Percentiles rank a stretch among this genome's conserved stretches.
These are phyloP conservation scores for Linyphia triangularis DNA, from an alignment of 2,888 invertebrate species.

Conservation along the genomic window DNA sequence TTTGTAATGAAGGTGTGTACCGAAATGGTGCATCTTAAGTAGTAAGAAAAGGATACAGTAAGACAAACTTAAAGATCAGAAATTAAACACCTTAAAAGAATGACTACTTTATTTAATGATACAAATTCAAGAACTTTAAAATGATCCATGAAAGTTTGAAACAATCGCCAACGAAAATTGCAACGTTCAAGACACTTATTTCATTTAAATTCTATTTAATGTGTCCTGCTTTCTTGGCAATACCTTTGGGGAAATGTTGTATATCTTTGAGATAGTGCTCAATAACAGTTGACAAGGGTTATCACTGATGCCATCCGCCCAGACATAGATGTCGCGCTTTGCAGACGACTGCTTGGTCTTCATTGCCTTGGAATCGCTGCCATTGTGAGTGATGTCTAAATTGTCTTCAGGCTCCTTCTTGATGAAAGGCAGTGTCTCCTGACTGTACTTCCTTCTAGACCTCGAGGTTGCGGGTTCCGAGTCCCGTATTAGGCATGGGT, in stretches of 20 bases:
- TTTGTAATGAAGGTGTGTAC: too few species aligned
- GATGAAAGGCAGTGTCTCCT: conserved; percentile 29
- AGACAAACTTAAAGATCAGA: too few species aligned
- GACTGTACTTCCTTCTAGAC: too few species aligned
- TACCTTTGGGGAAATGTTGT: conserved; percentile 29
- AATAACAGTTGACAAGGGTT: neutral
- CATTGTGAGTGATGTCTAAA: too few species aligned
- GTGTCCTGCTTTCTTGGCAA: neutral
- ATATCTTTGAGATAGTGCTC: neutral
- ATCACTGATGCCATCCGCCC: neutral
- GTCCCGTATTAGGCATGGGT: too few species aligned
- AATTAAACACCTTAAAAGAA: too few species aligned
- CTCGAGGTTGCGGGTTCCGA: too few species aligned
- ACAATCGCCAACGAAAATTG: neutral
- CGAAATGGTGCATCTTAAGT: too few species aligned
- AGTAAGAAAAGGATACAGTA: too few species aligned
- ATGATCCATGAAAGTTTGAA: neutral
- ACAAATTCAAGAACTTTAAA: neutral
- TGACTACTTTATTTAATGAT: neutral
- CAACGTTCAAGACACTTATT: neutral
- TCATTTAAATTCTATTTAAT: neutral
- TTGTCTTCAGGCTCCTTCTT: neutral
- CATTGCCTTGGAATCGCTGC: neutral
- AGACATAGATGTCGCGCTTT: neutral
- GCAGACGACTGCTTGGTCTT: neutral